Conservation (phyloP, 2,113 vertebrate species). For the Myotis lucifugus region DNA sequence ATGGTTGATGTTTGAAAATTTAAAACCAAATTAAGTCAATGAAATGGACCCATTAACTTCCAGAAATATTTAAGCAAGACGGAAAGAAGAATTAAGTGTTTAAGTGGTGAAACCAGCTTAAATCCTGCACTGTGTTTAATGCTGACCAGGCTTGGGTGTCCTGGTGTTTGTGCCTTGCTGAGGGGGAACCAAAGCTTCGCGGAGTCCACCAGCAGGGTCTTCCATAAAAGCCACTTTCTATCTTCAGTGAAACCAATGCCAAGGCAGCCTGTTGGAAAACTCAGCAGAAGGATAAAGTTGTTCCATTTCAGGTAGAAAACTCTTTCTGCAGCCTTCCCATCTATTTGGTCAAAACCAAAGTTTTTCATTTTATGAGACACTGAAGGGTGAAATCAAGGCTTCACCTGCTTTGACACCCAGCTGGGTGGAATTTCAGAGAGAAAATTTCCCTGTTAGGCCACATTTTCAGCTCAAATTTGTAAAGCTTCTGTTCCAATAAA, state of each 20-base stretch:
- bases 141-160: background rate
- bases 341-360: constrained; percentile 35
- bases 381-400: constrained; percentile 65
- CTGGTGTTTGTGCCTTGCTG: background rate
- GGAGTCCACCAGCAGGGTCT: background rate
- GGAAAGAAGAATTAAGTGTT: background rate
- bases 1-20: background rate
- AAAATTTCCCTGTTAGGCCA: background rate
- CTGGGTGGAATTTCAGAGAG: background rate
- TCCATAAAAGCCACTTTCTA: background rate
- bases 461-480: constrained; percentile 19
- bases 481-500: background rate
- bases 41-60: background rate
- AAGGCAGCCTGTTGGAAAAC: constrained; percentile 50
- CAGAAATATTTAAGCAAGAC: background rate
- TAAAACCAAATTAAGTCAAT: background rate
- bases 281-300: constrained; percentile 34
- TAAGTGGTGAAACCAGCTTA: background rate
- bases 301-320: constrained; percentile 44
- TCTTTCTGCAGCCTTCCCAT: background rate
- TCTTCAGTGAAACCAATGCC: background rate
- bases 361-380: constrained; percentile 34
- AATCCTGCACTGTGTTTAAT: background rate
- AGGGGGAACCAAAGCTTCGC: background rate
- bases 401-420: background rate